A percentile compares a stretch with the other conserved stretches of the same genome.
phyloP scores from a whole-genome alignment of 2,888 invertebrate species.

The Aquatica leii region DNA sequence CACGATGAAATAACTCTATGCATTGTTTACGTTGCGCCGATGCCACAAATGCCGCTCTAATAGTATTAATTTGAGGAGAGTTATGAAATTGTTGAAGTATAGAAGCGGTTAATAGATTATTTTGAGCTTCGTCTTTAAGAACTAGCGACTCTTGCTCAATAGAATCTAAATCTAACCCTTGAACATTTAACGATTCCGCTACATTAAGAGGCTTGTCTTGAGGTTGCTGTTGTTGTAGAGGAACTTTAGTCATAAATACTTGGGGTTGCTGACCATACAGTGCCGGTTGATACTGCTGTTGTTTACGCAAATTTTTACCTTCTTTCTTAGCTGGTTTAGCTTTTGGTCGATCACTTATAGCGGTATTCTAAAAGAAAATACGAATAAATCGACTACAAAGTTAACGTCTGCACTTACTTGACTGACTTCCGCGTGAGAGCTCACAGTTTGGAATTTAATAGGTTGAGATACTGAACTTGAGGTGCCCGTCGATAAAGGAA shows the following conservation, averaged over 20 bases:
- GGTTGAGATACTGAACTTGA: conserved; percentile 48
- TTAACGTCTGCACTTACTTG: too few relatives aligned
- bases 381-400: too few relatives aligned
- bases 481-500: conserved; percentile 55
- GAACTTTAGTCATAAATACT: conserved; percentile 41
- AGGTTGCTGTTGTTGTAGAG: conserved; percentile 54
- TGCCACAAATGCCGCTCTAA: conserved; percentile 55
- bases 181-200: conserved; percentile 52
- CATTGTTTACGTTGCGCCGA: conserved; percentile 54
- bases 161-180: conserved; percentile 54
- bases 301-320: conserved; percentile 75
- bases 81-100: conserved; percentile 58
- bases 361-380: conserved; percentile 66
- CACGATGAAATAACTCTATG: conserved; percentile 54
- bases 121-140: conserved; percentile 55
- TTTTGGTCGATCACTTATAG: conserved; percentile 85
- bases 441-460: conserved; percentile 60
- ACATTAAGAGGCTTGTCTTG: conserved; percentile 46
- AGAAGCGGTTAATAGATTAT: conserved; percentile 55
- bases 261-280: conserved; percentile 59
- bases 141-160: conserved; percentile 52
- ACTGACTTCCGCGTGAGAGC: conserved; percentile 66
- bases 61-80: conserved; percentile 46
- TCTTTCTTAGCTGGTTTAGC: conserved; percentile 85
- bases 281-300: conserved; percentile 58